Evolutionary conservation across 2,888 invertebrate species (phyloP).

Genomic region (Eretmocerus hayati): DNA sequence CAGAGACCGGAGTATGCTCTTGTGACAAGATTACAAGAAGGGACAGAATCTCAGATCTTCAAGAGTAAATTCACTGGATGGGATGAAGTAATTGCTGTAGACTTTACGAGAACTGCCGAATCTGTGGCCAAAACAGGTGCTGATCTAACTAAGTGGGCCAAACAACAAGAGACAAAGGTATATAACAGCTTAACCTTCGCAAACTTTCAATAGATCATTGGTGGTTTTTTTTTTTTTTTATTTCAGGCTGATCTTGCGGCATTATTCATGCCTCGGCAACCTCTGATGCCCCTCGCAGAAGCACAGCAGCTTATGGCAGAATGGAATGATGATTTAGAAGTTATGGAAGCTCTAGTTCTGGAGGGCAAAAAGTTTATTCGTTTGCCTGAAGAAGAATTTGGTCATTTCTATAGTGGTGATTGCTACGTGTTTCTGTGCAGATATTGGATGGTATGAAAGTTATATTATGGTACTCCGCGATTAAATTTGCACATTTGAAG

Average conservation of each 20-base stretch:
- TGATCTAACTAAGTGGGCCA: slow-evolving; percentile 88
- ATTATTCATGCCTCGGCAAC: slow-evolving; percentile 90
- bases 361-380: slow-evolving; percentile 97
- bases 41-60: slow-evolving; percentile 87
- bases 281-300: slow-evolving; percentile 75
- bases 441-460: slow-evolving; percentile 66
- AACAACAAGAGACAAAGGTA: slow-evolving; percentile 77
- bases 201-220: slow-evolving; percentile 13
- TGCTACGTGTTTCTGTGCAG: slow-evolving; percentile 98
- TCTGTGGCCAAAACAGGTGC: slow-evolving; percentile 95
- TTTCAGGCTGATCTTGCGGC: slow-evolving; percentile 84
- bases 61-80: slow-evolving; percentile 95
- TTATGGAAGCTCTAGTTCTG: slow-evolving; percentile 95
- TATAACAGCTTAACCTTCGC: too few species aligned
- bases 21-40: slow-evolving; percentile 86
- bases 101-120: slow-evolving; percentile 96
- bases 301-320: slow-evolving; percentile 85
- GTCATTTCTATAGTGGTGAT: slow-evolving; percentile 86
- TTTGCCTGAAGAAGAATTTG: slow-evolving; percentile 89
- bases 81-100: slow-evolving; percentile 99
- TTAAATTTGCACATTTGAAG: neutral
- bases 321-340: slow-evolving; percentile 95
- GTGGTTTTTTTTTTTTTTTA: neutral
- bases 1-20: slow-evolving; percentile 79
- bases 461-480: neutral